These are phyloP conservation scores for Acrossocheilus fasciatus DNA, from an alignment of 2,797 vertebrate species.

Conservation along the genomic window DNA sequence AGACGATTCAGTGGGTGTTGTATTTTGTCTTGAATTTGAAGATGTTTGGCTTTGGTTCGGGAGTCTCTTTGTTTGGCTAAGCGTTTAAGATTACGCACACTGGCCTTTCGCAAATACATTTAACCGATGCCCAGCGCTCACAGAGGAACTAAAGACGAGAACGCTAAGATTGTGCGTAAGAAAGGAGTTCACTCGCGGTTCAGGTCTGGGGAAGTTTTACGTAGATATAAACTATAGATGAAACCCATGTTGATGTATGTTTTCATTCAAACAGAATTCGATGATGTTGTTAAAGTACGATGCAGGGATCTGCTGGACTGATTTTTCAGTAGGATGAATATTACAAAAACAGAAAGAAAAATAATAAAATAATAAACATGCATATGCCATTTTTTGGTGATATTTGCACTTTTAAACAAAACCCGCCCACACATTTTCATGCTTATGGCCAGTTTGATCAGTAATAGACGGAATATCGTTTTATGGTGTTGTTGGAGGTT, in stretches of 20 bases:
- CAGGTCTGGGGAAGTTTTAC: background rate
- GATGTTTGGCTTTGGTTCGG: slow-evolving; percentile 7
- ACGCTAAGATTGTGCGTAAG: too few species aligned
- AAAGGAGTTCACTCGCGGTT: background rate
- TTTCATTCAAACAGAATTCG: background rate
- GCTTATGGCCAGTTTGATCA: background rate
- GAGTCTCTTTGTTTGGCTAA: slow-evolving; percentile 10
- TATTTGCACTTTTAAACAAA: background rate
- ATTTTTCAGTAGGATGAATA: background rate
- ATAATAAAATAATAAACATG: background rate
- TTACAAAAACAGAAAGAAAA: background rate
- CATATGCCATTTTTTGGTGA: background rate
- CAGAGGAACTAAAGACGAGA: background rate
- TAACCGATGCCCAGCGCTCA: background rate
- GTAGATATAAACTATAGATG: background rate
- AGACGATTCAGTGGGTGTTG: slow-evolving; percentile 31
- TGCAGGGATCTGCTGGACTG: background rate
- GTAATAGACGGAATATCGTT: background rate
- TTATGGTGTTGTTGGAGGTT: background rate
- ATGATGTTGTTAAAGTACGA: background rate
- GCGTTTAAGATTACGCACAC: background rate
- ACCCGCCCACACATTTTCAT: background rate
- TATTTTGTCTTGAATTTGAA: slow-evolving; percentile 13
- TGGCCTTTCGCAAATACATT: background rate
- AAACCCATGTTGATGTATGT: background rate